These are phyloP conservation scores for Scaptodrosophila lebanonensis DNA, from an alignment of 1,140 invertebrate species.

Conservation along the genomic window DNA sequence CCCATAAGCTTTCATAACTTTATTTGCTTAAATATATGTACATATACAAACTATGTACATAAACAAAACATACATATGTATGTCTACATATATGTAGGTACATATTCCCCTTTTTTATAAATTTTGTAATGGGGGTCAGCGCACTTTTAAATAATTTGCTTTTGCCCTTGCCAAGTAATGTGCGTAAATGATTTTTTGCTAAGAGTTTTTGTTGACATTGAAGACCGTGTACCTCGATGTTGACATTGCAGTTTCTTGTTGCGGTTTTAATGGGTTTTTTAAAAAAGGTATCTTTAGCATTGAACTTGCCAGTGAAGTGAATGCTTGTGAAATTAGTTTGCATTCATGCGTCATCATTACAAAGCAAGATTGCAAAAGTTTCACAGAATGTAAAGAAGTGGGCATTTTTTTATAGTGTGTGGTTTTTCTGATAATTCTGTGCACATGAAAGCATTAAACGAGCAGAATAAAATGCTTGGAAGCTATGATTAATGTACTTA, in stretches of 20 bases:
- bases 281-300: no score
- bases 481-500: no score
- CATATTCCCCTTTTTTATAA: constrained; percentile 31
- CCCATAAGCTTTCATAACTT: no score
- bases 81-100: background rate
- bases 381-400: no score
- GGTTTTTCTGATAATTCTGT: no score
- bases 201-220: constrained; percentile 21
- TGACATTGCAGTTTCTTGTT: constrained; percentile 32
- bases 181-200: constrained; percentile 3
- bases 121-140: constrained; percentile 52
- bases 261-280: constrained; percentile 12
- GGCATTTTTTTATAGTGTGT: no score
- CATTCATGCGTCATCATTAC: no score
- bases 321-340: no score
- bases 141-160: constrained; percentile 49
- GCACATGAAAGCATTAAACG: no score
- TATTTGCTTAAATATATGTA: background rate
- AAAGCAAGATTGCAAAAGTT: no score
- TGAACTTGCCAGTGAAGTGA: no score
- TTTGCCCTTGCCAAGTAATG: constrained; percentile 41
- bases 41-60: background rate
- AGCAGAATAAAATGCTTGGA: no score
- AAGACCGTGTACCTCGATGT: constrained; percentile 15
- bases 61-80: background rate